Conservation (phyloP, 2,888 invertebrate genomes). For the Pediacus dermestoides region DNA sequence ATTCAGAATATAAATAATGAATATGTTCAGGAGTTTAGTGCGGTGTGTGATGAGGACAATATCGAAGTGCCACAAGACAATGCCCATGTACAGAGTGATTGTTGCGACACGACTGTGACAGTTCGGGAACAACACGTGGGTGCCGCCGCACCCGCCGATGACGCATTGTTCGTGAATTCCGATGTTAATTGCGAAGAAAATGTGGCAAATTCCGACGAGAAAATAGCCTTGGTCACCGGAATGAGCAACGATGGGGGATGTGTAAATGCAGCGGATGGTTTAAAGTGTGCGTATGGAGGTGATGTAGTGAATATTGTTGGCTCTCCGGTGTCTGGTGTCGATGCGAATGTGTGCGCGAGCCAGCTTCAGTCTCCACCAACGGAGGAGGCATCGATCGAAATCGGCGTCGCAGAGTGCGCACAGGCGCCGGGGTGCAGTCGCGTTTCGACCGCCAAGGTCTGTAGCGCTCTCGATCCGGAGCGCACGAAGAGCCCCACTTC, state of each 20-base stretch:
- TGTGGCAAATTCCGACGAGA: no score
- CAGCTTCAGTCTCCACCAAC: slow-evolving; percentile 18
- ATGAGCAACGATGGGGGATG: no score
- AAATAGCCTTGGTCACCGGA: no score
- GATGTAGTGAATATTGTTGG: neutral
- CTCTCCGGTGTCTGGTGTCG: slow-evolving; percentile 1
- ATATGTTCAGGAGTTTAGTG: neutral
- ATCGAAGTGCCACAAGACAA: neutral
- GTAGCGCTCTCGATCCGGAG: slow-evolving; percentile 27
- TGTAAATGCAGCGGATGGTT: no score
- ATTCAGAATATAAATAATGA: no score
- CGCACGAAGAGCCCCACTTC: neutral
- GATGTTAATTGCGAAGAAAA: no score
- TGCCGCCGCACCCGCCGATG: no score
- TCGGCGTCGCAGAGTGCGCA: slow-evolving; percentile 41
- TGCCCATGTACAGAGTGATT: neutral
- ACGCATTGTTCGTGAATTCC: no score
- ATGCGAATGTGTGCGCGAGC: slow-evolving; percentile 6
- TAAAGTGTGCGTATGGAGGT: no score
- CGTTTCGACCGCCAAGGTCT: slow-evolving; percentile 40
- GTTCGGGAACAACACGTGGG: no score
- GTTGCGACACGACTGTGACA: no score
- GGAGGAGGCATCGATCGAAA: slow-evolving; percentile 41
- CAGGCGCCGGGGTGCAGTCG: slow-evolving; percentile 45
- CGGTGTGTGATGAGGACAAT: neutral